Evolutionary conservation across 1,140 invertebrate species (phyloP).

Genomic region (Adelges cooleyi): DNA sequence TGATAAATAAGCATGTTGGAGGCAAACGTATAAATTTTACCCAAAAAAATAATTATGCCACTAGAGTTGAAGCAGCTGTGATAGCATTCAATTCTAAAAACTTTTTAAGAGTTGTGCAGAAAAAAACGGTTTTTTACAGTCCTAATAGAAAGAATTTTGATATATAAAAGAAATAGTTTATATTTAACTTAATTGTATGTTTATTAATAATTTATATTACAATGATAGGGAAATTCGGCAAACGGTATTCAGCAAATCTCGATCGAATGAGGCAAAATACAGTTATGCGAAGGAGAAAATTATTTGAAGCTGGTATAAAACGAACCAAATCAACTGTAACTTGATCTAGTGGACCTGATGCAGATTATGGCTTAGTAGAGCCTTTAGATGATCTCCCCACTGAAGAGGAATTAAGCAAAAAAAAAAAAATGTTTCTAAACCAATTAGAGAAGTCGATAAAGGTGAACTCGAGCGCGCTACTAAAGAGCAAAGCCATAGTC

Average conservation of each 20-base stretch:
- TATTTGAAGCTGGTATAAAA: slow-evolving; percentile 1
- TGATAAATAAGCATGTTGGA: background rate
- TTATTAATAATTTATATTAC: too few species aligned
- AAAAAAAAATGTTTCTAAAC: background rate
- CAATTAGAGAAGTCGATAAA: background rate
- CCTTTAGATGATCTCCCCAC: background rate
- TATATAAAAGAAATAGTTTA: too few species aligned
- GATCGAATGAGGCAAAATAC: background rate
- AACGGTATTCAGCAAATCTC: background rate
- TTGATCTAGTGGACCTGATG: background rate
- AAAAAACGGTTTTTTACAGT: background rate
- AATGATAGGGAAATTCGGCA: background rate
- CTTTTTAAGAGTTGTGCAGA: background rate
- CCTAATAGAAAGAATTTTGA: too few species aligned
- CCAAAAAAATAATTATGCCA: background rate
- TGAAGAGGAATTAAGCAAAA: background rate
- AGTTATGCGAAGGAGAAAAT: background rate
- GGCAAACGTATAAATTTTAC: slow-evolving; percentile 1
- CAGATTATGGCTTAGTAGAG: background rate
- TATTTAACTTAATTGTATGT: too few species aligned
- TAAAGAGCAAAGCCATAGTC: background rate
- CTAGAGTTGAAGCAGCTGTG: background rate
- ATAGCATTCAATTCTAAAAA: slow-evolving; percentile 2
- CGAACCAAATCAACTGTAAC: background rate
- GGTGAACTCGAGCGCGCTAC: background rate